Base-by-base conservation (phyloP, 2,888 invertebrate species). In the Crematogaster levior region DNA sequence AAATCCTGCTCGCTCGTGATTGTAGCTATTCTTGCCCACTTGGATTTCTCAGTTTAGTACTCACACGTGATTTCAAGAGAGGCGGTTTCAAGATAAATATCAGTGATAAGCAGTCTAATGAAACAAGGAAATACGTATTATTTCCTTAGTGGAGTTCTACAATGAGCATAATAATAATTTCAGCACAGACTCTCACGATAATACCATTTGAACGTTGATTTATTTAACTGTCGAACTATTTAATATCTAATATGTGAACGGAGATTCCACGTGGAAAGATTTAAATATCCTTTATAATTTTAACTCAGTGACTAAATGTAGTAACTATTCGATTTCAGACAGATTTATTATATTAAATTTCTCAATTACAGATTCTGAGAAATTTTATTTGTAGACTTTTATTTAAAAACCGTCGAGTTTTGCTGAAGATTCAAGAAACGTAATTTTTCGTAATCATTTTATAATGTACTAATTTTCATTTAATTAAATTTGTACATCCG, bases 1-100 rank as follows among this genome's bases (percentile, higher is more conserved):
- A 77, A 77, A 68, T 77, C 40, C 48, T 68, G 40, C 21, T 74
- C 10, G 46, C 74, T 65, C 65, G 46, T 51, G 68, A 75, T 75
- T 66, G 27, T 56, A 34, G 24, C 43, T 79, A 79, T 79, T 79
- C 56, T 79, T 53, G 51, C 24, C 40, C 66, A 21, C 27, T 66
- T 56, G 77, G 43, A 56, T 70, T 46, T 56, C 72, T 56, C 27
- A 18, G 24, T 34, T 79, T 56, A 15, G 12, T 12, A 43, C 30
- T 30, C 68, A 56, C 70, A 30, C 53, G 21, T 56, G 70, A 53
- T 30, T 43, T 27, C 43, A 27, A 24, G 61, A 53, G 24, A 7
- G 7, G 27, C n/a, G n/a, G 30, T 40, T 37, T 27, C 53, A 12
- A 56, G 68, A 77, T 70, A 79, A 56, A 43, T 37, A 79, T 70